These are phyloP conservation scores for Shargacucullia verbasci DNA, from an alignment of 2,888 invertebrate species.

Conservation along the genomic window DNA sequence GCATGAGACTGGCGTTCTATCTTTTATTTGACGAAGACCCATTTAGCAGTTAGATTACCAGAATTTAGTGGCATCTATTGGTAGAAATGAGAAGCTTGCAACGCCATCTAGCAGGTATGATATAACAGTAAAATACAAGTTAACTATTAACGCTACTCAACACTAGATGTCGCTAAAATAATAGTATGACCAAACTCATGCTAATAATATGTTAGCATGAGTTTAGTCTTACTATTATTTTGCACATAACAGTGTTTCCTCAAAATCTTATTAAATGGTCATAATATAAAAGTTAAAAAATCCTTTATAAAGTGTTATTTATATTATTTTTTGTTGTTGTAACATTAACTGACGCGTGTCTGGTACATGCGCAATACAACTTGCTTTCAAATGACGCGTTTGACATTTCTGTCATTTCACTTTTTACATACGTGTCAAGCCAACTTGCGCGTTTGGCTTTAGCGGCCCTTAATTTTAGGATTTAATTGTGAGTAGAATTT, in stretches of 20 bases:
- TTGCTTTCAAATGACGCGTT: slow-evolving; percentile 68
- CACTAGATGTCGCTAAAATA: slow-evolving; percentile 26
- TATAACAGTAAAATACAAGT: too few relatives aligned
- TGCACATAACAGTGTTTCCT: too few relatives aligned
- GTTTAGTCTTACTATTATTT: too few relatives aligned
- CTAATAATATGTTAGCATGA: too few relatives aligned
- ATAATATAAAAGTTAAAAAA: too few relatives aligned
- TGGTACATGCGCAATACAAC: slow-evolving; percentile 59
- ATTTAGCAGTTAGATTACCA: slow-evolving; percentile 2
- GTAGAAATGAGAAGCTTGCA: neutral
- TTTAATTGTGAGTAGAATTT: slow-evolving; percentile 80
- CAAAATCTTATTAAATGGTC: too few relatives aligned
- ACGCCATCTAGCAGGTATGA: slow-evolving; percentile 13
- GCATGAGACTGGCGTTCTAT: too few relatives aligned
- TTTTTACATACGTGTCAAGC: slow-evolving; percentile 88
- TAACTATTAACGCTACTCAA: slow-evolving; percentile 11
- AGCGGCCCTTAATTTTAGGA: slow-evolving; percentile 84
- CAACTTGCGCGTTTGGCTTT: slow-evolving; percentile 81
- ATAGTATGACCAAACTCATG: too few relatives aligned
- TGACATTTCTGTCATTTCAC: slow-evolving; percentile 76
- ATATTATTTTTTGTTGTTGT: slow-evolving; percentile 41
- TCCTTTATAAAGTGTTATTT: too few relatives aligned
- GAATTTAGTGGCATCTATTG: slow-evolving; percentile 26
- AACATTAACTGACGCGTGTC: slow-evolving; percentile 70
- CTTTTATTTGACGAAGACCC: neutral